A percentile compares a stretch with the other conserved stretches of the same genome.
Evolutionary conservation across 2,888 invertebrate genomes (phyloP).

Genomic region (Matsumyia berberina): DNA sequence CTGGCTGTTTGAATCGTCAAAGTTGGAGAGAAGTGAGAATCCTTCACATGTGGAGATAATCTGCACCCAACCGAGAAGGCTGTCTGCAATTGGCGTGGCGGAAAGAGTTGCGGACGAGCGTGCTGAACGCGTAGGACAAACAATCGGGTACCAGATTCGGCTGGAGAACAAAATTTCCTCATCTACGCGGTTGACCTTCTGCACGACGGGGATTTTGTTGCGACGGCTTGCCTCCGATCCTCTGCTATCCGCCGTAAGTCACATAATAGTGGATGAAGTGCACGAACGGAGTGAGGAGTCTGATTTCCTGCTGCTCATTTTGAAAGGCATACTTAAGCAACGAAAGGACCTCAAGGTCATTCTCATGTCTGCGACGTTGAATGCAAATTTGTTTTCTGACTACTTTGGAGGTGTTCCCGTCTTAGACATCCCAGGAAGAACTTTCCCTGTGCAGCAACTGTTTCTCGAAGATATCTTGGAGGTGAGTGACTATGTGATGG

Average conservation of each 20-base stretch:
- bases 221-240: constrained; percentile 93
- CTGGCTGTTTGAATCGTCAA: constrained; percentile 86
- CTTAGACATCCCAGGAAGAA: constrained; percentile 92
- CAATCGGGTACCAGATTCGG: constrained; percentile 89
- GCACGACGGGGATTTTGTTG: constrained; percentile 96
- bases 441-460: constrained; percentile 92
- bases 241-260: constrained; percentile 90
- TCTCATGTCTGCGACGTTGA: constrained; percentile 97
- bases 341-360: constrained; percentile 92
- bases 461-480: constrained; percentile 94
- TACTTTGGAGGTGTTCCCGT: constrained; percentile 93
- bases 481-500: constrained; percentile 86
- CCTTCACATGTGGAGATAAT: constrained; percentile 91
- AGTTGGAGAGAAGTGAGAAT: constrained; percentile 85
- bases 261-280: constrained; percentile 95
- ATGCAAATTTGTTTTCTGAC: constrained; percentile 92
- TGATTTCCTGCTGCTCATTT: constrained; percentile 93
- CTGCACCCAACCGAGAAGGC: constrained; percentile 95
- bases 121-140: constrained; percentile 86
- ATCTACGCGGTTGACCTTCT: constrained; percentile 93
- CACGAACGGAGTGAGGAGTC: constrained; percentile 96
- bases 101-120: constrained; percentile 96
- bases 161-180: constrained; percentile 91
- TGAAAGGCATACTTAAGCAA: constrained; percentile 90
- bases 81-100: constrained; percentile 96